A percentile compares a stretch with the other conserved stretches of the same genome.
Evolutionary conservation across 2,888 invertebrate genomes (phyloP).

Genomic region (Tenodera sinensis): DNA sequence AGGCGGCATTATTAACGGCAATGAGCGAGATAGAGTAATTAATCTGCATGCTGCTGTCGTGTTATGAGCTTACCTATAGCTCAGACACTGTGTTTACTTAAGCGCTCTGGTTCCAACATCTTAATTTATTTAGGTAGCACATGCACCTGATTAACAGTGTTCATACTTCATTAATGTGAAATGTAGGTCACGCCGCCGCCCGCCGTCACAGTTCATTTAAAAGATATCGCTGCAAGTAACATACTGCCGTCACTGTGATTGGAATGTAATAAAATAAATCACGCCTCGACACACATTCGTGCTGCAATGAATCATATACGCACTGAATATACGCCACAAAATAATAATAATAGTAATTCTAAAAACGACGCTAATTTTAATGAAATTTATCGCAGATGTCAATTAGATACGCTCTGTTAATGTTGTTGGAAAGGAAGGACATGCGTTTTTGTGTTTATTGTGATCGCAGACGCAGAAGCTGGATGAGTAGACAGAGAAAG

Average conservation of each 20-base stretch:
- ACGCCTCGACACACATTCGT: background rate
- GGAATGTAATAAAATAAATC: background rate
- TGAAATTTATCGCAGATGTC: background rate
- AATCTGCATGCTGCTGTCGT: background rate
- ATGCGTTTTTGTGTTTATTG: background rate
- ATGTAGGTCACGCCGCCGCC: background rate
- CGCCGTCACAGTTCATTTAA: background rate
- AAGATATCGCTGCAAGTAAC: background rate
- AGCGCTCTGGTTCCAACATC: background rate
- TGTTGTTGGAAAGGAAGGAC: background rate
- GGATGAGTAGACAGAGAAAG: no score
- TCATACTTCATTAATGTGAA: background rate
- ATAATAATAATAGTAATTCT: background rate
- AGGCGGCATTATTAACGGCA: no score
- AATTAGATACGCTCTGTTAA: background rate
- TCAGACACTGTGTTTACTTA: background rate
- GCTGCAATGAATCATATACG: background rate
- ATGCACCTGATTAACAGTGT: background rate
- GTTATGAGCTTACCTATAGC: background rate
- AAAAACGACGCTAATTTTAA: background rate
- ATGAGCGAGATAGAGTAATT: no score
- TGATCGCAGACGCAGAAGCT: no score
- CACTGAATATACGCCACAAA: background rate
- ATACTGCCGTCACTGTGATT: background rate
- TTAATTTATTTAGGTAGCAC: background rate